Conservation (phyloP, 2,797 vertebrate species). For the Poliocrania exsul region DNA sequence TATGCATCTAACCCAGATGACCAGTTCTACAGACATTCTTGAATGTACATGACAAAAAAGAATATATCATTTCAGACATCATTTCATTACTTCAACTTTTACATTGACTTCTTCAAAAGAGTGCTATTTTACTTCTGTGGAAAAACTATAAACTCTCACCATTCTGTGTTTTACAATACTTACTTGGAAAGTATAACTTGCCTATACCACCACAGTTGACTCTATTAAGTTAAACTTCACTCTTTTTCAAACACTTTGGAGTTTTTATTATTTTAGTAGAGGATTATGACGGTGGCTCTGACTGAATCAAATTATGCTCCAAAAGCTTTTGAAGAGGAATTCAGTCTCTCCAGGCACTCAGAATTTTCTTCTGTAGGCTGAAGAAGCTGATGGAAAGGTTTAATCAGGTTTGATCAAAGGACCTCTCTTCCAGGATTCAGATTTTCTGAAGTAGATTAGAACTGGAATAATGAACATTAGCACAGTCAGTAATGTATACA, state of each 20-base stretch:
- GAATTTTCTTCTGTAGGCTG: slow-evolving; percentile 3
- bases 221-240: slow-evolving; percentile 3
- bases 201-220: neutral
- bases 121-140: neutral
- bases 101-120: neutral
- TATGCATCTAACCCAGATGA: neutral
- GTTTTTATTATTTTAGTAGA: slow-evolving; percentile 8
- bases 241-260: neutral
- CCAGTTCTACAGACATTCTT: neutral
- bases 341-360: slow-evolving; percentile 17
- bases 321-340: slow-evolving; percentile 57
- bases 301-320: slow-evolving; percentile 25
- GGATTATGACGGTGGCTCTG: slow-evolving; percentile 29
- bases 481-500: neutral
- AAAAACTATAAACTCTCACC: neutral
- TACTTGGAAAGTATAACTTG: neutral
- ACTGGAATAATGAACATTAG: neutral
- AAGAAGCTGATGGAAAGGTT: neutral
- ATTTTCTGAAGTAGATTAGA: neutral
- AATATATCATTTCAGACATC: neutral
- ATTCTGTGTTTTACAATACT: neutral
- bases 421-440: neutral
- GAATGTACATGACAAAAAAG: neutral
- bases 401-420: slow-evolving; percentile 39
- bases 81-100: neutral